phyloP scores from a whole-genome alignment of 2,797 vertebrate species.

The Basileuterus tristriatus region DNA sequence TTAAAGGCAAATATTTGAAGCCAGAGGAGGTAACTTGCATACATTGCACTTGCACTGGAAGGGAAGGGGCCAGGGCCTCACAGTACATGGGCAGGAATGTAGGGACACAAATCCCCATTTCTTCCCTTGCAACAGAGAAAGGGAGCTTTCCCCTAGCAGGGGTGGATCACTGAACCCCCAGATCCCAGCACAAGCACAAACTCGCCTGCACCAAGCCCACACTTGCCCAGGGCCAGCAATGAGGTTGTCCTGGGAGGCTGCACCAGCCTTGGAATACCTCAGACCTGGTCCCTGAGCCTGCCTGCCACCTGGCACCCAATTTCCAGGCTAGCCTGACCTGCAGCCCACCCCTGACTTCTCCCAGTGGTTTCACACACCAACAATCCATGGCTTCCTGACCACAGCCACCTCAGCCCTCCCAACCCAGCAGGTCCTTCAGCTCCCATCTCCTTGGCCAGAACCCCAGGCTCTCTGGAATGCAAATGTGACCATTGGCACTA shows the following conservation, averaged over 20 bases:
- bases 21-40: not conserved
- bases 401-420: not conserved
- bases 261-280: not conserved
- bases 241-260: not conserved
- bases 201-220: not conserved
- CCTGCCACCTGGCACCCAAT: not conserved
- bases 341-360: not conserved
- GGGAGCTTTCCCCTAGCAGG: not conserved
- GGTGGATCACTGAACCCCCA: rapidly evolving
- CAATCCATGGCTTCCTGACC: not conserved
- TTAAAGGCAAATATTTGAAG: not conserved
- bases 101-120: not conserved
- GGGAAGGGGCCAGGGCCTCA: not conserved
- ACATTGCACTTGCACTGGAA: not conserved
- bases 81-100: not conserved
- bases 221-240: not conserved
- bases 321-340: not conserved
- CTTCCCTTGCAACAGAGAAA: not conserved
- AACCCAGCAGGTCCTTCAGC: not conserved
- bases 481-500: not conserved
- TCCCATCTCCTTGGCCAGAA: not conserved
- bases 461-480: not conserved
- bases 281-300: too few relatives aligned
- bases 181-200: not conserved
- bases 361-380: not conserved